Percentiles rank a stretch among this genome's conserved stretches.
Evolutionary conservation across 2,888 invertebrate species (phyloP).

Genomic region (Drosophila cracens): DNA sequence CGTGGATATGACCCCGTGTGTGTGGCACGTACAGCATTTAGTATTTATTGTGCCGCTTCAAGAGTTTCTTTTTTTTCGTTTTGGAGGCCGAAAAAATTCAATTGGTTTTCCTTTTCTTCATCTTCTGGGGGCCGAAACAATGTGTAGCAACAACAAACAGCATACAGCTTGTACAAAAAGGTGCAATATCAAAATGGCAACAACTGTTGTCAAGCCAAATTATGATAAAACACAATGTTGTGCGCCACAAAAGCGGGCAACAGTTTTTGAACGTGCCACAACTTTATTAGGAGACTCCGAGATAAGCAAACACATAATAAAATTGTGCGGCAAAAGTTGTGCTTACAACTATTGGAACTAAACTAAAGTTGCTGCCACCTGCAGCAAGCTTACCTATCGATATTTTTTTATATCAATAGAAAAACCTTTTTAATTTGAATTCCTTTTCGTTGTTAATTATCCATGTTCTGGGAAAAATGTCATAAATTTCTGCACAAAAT

Average conservation of each 20-base stretch:
- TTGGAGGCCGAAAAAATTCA: constrained; percentile 57
- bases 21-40: constrained; percentile 75
- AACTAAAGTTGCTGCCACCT: neutral
- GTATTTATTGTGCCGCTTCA: constrained; percentile 70
- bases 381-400: neutral
- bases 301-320: constrained; percentile 1
- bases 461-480: constrained; percentile 12
- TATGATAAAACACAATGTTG: constrained; percentile 19
- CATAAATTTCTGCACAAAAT: constrained; percentile 21
- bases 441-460: neutral
- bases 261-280: constrained; percentile 21
- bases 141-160: constrained; percentile 9
- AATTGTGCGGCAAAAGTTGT: neutral
- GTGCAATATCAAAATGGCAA: constrained; percentile 48
- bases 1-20: constrained; percentile 38
- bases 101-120: constrained; percentile 50
- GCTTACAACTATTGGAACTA: neutral
- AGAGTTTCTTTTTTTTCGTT: constrained; percentile 43
- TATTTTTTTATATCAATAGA: neutral
- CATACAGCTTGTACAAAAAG: constrained; percentile 7
- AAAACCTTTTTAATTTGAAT: neutral
- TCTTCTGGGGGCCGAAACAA: constrained; percentile 15
- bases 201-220: constrained; percentile 24
- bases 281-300: constrained; percentile 11
- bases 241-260: constrained; percentile 51